phyloP scores from a whole-genome alignment of 2,797 vertebrate species.

The Onychomys leucogaster region DNA sequence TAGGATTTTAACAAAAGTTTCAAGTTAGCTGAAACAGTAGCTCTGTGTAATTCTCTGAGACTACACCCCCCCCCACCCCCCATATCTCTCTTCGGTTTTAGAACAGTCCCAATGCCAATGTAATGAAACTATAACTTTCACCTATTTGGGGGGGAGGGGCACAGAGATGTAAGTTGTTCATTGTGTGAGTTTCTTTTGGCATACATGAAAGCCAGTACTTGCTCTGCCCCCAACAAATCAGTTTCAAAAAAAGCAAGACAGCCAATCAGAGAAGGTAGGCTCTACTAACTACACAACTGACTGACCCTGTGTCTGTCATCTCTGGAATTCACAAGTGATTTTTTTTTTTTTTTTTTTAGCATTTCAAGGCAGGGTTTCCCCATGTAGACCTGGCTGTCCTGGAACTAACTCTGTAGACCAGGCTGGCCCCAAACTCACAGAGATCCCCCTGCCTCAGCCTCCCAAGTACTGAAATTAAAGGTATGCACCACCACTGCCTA shows the following conservation, averaged over 20 bases:
- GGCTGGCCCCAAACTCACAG: not conserved
- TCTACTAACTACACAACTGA: constrained; percentile 74
- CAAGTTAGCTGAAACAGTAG: constrained; percentile 78
- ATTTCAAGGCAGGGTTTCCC: not conserved
- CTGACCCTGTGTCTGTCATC: constrained; percentile 68
- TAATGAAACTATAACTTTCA: constrained; percentile 75
- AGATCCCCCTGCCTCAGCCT: not conserved
- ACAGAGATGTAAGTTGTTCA: constrained; percentile 86
- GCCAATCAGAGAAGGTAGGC: constrained; percentile 85
- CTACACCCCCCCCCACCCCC: constrained; percentile 57
- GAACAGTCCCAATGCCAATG: constrained; percentile 77
- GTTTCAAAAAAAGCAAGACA: constrained; percentile 84
- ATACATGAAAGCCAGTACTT: constrained; percentile 81
- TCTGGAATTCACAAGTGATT: constrained; percentile 77
- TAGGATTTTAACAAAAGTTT: constrained; percentile 80
- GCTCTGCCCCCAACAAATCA: constrained; percentile 86
- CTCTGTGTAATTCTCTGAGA: constrained; percentile 60
- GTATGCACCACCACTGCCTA: not conserved
- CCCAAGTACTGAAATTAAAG: not conserved
- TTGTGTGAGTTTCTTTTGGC: constrained; percentile 76
- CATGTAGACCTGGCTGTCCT: not conserved
- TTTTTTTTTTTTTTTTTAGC: not conserved
- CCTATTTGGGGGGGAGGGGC: not conserved
- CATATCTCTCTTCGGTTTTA: constrained; percentile 74
- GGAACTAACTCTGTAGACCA: not conserved